These are phyloP conservation scores for Gadus macrocephalus DNA, from an alignment of 2,113 vertebrate species.

Conservation along the genomic window DNA sequence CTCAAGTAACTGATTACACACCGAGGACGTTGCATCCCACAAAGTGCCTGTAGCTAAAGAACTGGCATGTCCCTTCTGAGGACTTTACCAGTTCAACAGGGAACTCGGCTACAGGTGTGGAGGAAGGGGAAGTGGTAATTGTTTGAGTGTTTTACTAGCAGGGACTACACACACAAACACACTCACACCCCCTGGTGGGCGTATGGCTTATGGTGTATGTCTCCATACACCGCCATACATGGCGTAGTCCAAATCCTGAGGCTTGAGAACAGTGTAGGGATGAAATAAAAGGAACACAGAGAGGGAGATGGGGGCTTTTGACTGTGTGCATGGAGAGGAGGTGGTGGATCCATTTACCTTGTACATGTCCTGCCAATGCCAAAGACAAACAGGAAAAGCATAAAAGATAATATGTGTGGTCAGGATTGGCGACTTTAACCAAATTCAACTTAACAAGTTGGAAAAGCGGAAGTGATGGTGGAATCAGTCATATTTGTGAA, in stretches of 20 bases:
- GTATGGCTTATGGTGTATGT: slow-evolving; percentile 37
- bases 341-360: slow-evolving; percentile 81
- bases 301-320: slow-evolving; percentile 54
- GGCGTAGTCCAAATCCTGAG: slow-evolving; percentile 80
- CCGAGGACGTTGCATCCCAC: too few species aligned
- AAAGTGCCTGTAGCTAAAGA: too few species aligned
- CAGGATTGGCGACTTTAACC: slow-evolving; percentile 67
- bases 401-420: slow-evolving; percentile 84
- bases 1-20: too few species aligned
- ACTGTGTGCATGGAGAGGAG: background rate
- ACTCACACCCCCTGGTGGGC: slow-evolving; percentile 7
- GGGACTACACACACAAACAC: slow-evolving; percentile 4
- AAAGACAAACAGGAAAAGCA: slow-evolving; percentile 85
- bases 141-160: background rate
- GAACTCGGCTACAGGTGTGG: too few species aligned
- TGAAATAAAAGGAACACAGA: slow-evolving; percentile 46
- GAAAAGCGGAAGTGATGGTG: background rate
- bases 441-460: slow-evolving; percentile 12
- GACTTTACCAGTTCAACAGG: too few species aligned
- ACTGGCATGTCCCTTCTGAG: too few species aligned
- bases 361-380: slow-evolving; percentile 92
- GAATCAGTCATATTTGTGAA: background rate
- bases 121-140: too few species aligned
- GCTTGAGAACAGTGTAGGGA: slow-evolving; percentile 44
- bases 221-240: slow-evolving; percentile 59